Evolutionary conservation across 2,888 invertebrate genomes (phyloP), one percentile per base, ranked within the genome.

Genomic region (Drosophila parthenogenetica): DNA sequence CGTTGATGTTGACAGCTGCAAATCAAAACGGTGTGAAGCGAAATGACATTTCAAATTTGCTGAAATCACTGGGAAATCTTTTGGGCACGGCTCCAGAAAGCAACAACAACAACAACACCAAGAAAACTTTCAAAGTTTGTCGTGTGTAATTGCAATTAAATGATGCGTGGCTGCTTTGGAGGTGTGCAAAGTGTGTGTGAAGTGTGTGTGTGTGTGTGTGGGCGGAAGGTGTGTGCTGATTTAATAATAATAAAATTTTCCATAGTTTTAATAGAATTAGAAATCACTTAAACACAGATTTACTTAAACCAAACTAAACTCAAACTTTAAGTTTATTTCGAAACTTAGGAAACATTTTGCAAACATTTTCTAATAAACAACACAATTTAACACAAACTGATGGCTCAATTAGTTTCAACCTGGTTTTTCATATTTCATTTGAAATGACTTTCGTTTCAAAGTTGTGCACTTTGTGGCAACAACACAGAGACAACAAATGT

Each of bases 11-110:
- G 83, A 84, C 85, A 79, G 81, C 77, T 69, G 77, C 79, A 73
- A 79, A 79, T 83, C 84, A 84, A 81, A 84, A 59, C 75, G 66
- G 57, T 73, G 67, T 67, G 68, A 68, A 67, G n/a, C 39, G 10
- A 69, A 73, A 58, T 48, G 48, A 5, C 45, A 61, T 48, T 63
- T 49, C 3, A 62, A 62, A 67, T 71, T 57, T 45, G 35, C 55
- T 40, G 49, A 49, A 61, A 37, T 48, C 58, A 29, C 17, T 17
- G 48, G 5, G 17, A 58, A 58, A 48, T 37, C 29, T 55, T 17
- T 50, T 74, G 76, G 80, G 73, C 81, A 64, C 69, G 63, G 51
- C 82, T 69, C 69, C 73, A 73, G 51, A 69, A 73, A 68, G 11
- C 45, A 29, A 14, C 35, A 55, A 45, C 54, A 14, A 45, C n/a